These are phyloP conservation scores for Mechanitis mazaeus DNA, from an alignment of 2,888 invertebrate species.

Conservation along the genomic window DNA sequence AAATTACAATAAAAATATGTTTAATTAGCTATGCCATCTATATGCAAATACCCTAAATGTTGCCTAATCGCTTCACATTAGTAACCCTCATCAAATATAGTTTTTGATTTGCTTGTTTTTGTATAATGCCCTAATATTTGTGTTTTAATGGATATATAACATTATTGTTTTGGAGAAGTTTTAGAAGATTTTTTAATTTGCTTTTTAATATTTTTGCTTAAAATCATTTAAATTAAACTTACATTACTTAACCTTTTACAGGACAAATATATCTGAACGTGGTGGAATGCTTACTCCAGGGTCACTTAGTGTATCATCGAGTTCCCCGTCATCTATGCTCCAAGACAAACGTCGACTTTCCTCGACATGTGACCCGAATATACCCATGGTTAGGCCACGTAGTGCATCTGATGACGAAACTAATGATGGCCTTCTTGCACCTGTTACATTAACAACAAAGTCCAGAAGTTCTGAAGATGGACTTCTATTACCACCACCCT, in stretches of 20 bases:
- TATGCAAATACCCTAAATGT: slow-evolving; percentile 19
- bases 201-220: neutral
- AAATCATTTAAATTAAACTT: neutral
- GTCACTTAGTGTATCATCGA: slow-evolving; percentile 65
- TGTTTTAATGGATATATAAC: neutral
- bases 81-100: slow-evolving; percentile 9
- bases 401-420: slow-evolving; percentile 67
- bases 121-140: neutral
- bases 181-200: neutral
- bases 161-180: neutral
- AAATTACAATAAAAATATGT: neutral
- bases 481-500: slow-evolving; percentile 82
- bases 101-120: slow-evolving; percentile 12
- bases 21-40: slow-evolving; percentile 11
- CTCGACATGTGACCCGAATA: slow-evolving; percentile 54
- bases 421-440: slow-evolving; percentile 61
- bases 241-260: slow-evolving; percentile 35
- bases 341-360: slow-evolving; percentile 62
- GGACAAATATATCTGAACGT: slow-evolving; percentile 62
- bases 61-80: slow-evolving; percentile 17
- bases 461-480: slow-evolving; percentile 69
- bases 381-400: slow-evolving; percentile 56
- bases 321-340: slow-evolving; percentile 69
- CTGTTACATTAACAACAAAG: slow-evolving; percentile 57
- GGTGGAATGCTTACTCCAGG: slow-evolving; percentile 69